Conservation (phyloP, 2,797 vertebrate species). For the Pteropus rufus region DNA sequence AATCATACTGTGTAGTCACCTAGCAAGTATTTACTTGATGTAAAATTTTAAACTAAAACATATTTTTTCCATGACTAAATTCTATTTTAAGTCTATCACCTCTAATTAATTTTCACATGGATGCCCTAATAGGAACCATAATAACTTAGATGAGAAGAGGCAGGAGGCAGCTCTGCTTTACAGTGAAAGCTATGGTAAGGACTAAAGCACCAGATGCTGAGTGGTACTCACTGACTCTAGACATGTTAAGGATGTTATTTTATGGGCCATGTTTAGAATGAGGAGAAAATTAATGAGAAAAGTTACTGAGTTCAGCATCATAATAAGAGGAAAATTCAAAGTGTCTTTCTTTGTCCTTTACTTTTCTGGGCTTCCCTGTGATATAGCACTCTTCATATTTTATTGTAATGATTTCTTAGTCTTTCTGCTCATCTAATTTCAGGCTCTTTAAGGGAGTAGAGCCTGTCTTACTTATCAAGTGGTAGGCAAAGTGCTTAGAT, state of each 20-base stretch:
- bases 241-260: background rate
- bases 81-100: background rate
- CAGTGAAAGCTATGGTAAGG: background rate
- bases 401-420: background rate
- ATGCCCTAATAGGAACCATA: background rate
- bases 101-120: background rate
- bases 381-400: background rate
- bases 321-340: background rate
- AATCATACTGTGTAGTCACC: background rate
- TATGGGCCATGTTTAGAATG: background rate
- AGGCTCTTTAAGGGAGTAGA: background rate
- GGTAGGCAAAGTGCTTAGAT: background rate
- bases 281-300: background rate
- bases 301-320: background rate
- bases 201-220: background rate
- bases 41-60: background rate
- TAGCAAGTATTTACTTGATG: conserved; percentile 22
- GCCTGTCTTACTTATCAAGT: background rate
- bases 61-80: background rate
- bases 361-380: background rate
- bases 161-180: background rate
- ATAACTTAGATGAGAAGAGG: background rate
- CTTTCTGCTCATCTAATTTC: background rate
- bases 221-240: background rate
- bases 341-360: background rate